A percentile compares a stretch with the other conserved stretches of the same genome.
Conservation (phyloP, 2,797 vertebrate genomes). For the Fistularia tabacaria region DNA sequence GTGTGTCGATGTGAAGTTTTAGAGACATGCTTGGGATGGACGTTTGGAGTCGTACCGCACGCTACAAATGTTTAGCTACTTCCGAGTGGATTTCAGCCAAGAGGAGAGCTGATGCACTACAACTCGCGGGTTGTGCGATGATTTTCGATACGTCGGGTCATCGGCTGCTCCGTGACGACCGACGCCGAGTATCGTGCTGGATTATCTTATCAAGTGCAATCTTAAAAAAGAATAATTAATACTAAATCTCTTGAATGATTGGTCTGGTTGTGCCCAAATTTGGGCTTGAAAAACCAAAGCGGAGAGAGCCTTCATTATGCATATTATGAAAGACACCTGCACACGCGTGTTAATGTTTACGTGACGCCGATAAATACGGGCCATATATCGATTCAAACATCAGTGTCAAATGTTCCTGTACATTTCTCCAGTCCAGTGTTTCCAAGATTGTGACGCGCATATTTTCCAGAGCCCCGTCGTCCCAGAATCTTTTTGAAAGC, state of each 20-base stretch:
- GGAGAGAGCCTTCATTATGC: neutral
- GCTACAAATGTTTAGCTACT: constrained; percentile 19
- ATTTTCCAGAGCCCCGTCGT: too few species aligned
- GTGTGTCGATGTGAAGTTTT: constrained; percentile 2
- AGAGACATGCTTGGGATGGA: constrained; percentile 7
- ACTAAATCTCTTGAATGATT: constrained; percentile 53
- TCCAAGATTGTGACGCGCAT: too few species aligned
- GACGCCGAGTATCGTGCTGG: constrained; percentile 16
- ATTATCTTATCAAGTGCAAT: constrained; percentile 17
- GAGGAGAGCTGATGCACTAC: neutral
- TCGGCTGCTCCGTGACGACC: constrained; percentile 5
- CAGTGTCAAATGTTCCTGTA: too few species aligned
- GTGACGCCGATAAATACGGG: too few species aligned
- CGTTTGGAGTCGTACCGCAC: neutral
- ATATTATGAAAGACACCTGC: too few species aligned
- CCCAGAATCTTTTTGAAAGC: too few species aligned
- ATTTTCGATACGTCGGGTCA: neutral
- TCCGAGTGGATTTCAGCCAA: too few species aligned
- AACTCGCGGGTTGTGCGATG: neutral
- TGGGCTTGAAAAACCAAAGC: constrained; percentile 30
- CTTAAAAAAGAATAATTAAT: constrained; percentile 37
- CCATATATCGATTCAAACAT: too few species aligned
- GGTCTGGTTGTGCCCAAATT: constrained; percentile 37
- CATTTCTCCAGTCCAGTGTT: too few species aligned
- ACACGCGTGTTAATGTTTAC: too few species aligned